These are phyloP conservation scores for Odontocolon sp. DNA, from an alignment of 2,888 invertebrate genomes.

Conservation along the genomic window DNA sequence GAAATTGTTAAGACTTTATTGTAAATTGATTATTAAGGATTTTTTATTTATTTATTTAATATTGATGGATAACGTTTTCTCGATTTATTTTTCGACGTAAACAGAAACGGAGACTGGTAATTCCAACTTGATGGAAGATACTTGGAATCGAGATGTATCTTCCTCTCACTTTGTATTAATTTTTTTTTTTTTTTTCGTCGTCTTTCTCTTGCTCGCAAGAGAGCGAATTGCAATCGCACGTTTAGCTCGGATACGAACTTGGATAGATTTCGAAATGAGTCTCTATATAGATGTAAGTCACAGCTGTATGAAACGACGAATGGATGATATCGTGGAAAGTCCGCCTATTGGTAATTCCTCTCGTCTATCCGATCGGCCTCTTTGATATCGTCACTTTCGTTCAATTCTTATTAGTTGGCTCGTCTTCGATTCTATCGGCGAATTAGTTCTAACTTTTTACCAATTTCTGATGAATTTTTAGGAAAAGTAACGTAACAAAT, in stretches of 20 bases:
- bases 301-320: neutral
- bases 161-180: neutral
- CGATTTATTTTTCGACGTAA: too few species aligned
- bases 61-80: too few species aligned
- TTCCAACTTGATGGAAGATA: constrained; percentile 52
- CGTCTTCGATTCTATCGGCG: neutral
- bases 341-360: constrained; percentile 49
- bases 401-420: neutral
- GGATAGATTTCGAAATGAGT: constrained; percentile 43
- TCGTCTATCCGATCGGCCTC: neutral
- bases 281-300: neutral
- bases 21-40: too few species aligned
- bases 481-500: too few species aligned
- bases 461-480: too few species aligned
- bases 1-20: too few species aligned
- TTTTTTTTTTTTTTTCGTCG: neutral
- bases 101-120: too few species aligned
- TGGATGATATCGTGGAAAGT: constrained; percentile 35
- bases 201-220: constrained; percentile 27
- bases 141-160: constrained; percentile 43
- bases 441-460: neutral
- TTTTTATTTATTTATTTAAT: too few species aligned
- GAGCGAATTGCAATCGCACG: constrained; percentile 4
- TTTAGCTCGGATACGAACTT: constrained; percentile 13
- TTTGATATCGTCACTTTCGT: neutral